A percentile compares a stretch with the other conserved stretches of the same genome.
phyloP scores from a whole-genome alignment of 2,797 vertebrate genomes.

The Netta rufina region DNA sequence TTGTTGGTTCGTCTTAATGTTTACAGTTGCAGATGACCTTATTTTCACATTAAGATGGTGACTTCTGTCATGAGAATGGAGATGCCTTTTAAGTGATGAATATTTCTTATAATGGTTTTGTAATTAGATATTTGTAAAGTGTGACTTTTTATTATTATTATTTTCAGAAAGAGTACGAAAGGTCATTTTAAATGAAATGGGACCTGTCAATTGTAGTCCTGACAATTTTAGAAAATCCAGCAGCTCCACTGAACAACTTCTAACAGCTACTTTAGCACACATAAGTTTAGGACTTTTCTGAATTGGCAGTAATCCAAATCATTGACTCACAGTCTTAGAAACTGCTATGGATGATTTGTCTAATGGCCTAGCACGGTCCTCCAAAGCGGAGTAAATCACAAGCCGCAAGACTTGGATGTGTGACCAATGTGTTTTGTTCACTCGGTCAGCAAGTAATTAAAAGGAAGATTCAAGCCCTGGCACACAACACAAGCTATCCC shows the following conservation, averaged over 20 bases:
- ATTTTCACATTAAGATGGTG: background rate
- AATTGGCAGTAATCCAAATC: slow-evolving; percentile 19
- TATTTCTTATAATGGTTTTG: background rate
- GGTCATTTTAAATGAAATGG: background rate
- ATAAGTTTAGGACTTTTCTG: background rate
- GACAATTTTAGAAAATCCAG: slow-evolving; percentile 2
- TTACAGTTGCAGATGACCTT: background rate
- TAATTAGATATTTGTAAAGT: background rate
- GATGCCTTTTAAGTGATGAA: background rate
- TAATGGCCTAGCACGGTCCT: slow-evolving; percentile 25
- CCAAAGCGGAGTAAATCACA: slow-evolving; percentile 43
- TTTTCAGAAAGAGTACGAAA: background rate
- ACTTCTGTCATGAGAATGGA: background rate
- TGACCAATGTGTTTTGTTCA: slow-evolving; percentile 56
- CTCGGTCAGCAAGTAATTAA: slow-evolving; percentile 46
- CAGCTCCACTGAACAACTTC: background rate
- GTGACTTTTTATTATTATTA: background rate
- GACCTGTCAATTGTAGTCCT: background rate
- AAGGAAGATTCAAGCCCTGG: slow-evolving; percentile 4
- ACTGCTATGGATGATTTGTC: slow-evolving; percentile 33
- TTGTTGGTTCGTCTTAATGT: background rate
- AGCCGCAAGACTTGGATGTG: background rate
- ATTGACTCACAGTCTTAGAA: background rate
- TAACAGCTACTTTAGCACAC: background rate
- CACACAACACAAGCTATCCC: background rate